A percentile compares a stretch with the other conserved stretches of the same genome.
phyloP scores from a whole-genome alignment of 2,888 invertebrate genomes.

The Scrobipalpa costella region DNA sequence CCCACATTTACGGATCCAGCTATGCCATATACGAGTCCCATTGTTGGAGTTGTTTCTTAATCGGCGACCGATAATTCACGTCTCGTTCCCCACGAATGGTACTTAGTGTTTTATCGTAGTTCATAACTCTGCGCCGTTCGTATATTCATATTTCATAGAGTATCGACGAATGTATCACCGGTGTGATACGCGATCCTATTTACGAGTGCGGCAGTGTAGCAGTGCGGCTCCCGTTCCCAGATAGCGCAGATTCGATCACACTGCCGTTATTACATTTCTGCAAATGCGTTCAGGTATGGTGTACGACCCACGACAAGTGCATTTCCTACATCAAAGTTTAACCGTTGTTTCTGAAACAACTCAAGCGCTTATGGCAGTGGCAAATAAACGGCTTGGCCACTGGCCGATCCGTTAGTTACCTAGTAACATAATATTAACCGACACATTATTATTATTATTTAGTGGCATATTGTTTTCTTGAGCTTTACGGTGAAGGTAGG shows the following conservation, averaged over 20 bases:
- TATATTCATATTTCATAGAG: conserved; percentile 70
- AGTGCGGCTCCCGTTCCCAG: conserved; percentile 52
- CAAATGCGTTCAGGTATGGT: conserved; percentile 50
- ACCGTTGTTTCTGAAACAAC: conserved; percentile 27
- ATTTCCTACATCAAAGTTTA: conserved; percentile 32
- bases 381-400: conserved; percentile 6
- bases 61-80: conserved; percentile 50
- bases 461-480: conserved; percentile 6
- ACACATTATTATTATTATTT: not conserved
- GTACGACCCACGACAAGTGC: conserved; percentile 45
- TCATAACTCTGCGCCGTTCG: conserved; percentile 63
- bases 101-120: conserved; percentile 55
- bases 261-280: conserved; percentile 51
- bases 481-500: conserved; percentile 1
- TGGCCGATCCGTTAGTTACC: conserved; percentile 20
- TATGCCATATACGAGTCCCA: conserved; percentile 24
- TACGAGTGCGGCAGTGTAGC: conserved; percentile 56
- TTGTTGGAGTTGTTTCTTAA: conserved; percentile 40
- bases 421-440: conserved; percentile 20
- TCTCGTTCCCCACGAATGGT: conserved; percentile 44
- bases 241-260: conserved; percentile 57
- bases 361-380: conserved; percentile 14
- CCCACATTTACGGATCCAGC: conserved; percentile 37
- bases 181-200: conserved; percentile 65
- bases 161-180: conserved; percentile 70